Conservation (phyloP, 2,797 vertebrate species). For the Pelobates cultripes region DNA sequence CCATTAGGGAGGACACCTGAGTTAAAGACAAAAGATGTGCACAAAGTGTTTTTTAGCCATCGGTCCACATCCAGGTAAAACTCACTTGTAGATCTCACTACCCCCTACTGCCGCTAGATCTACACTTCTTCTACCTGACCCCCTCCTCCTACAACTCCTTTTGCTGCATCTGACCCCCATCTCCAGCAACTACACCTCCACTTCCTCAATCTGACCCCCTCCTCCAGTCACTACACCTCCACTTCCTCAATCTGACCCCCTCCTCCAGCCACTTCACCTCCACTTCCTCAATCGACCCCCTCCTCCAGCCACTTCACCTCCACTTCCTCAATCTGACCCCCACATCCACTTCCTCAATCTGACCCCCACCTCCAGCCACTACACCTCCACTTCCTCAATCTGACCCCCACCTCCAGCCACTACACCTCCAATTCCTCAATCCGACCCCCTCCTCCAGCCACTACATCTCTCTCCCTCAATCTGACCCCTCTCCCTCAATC, state of each 20-base stretch:
- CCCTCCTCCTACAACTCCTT: no score
- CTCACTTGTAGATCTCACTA: no score
- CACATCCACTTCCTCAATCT: not conserved
- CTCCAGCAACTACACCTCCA: not conserved
- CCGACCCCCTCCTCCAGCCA: not conserved
- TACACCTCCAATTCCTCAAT: rapidly evolving
- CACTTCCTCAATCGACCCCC: not conserved
- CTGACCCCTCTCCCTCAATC: no score
- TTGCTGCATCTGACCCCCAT: no score
- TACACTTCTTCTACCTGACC: not conserved
- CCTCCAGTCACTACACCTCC: not conserved
- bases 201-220: not conserved
- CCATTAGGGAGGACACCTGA: constrained; percentile 87
- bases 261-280: not conserved
- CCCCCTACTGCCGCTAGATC: not conserved
- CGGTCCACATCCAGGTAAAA: no score
- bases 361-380: not conserved
- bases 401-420: not conserved
- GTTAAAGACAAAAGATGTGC: not conserved
- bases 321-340: not conserved
- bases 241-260: not conserved
- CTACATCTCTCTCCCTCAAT: no score
- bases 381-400: not conserved
- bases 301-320: not conserved
- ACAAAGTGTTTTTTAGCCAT: not conserved